Percentiles rank a stretch among this genome's conserved stretches.
These are phyloP conservation scores for Heliconius hewitsoni DNA, from an alignment of 1,140 invertebrate genomes.

Conservation along the genomic window DNA sequence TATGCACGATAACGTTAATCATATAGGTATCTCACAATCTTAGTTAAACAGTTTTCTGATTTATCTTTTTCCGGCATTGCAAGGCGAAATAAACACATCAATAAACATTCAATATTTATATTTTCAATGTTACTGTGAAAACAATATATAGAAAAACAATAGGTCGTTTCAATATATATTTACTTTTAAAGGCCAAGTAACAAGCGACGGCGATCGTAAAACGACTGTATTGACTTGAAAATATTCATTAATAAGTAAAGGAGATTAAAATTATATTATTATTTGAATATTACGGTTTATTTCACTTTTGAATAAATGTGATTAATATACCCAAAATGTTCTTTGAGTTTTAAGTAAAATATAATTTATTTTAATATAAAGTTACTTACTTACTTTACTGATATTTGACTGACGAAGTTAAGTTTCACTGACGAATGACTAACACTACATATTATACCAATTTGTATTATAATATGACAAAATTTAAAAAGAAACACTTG, in stretches of 20 bases:
- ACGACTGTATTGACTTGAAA: not conserved
- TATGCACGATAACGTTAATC: no score
- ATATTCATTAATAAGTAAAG: no score
- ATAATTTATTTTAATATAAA: no score
- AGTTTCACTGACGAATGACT: no score
- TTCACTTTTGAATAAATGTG: not conserved
- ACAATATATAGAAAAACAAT: conserved; percentile 31
- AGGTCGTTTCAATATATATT: conserved; percentile 18
- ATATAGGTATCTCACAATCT: not conserved
- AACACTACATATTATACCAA: no score
- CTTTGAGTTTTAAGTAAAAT: no score
- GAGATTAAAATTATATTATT: not conserved
- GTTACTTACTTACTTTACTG: no score
- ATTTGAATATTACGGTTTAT: not conserved
- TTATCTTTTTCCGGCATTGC: not conserved
- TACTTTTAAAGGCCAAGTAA: not conserved
- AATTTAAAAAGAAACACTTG: no score
- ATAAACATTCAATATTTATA: not conserved
- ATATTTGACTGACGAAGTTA: no score
- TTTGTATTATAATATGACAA: no score
- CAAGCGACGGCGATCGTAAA: not conserved
- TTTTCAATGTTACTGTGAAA: conserved; percentile 21
- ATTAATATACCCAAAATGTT: no score
- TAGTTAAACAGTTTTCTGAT: not conserved
- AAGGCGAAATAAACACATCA: not conserved